Base-by-base conservation (phyloP, 1,140 invertebrate species). In the Drosophila obscura region DNA sequence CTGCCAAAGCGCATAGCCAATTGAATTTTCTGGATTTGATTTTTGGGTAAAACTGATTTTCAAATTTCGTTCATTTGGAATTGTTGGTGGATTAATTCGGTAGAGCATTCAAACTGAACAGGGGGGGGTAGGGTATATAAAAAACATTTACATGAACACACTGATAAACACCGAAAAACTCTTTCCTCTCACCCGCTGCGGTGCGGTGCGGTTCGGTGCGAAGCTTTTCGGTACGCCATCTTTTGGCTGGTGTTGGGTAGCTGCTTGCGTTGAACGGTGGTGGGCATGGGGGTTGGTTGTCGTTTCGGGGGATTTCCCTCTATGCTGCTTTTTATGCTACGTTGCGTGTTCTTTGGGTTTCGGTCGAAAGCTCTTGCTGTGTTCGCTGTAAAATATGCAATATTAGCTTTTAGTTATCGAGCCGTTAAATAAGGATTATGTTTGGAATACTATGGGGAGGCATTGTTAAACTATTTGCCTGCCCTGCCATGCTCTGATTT, bases 1-100 rank as follows among this genome's bases (percentile, higher is more conserved):
- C 97, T 98, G 97, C 97, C 97, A 98, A 94, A 93, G 94, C 93
- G 95, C 93, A 93, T 93, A 92, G 93, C 93, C 90, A 85, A 91
- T 82, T 57, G 62, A 77, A 73, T 39, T 53, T 44, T n/a, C 24
- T 68, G 50, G 52, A 60, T 68, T 69, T 39, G 35, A 13, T 9
- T 35, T 39, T 39, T 19, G 63, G 35, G 35, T 19, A 35, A 9
- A 50, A 68, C 64, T 41, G 46, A 68, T 62, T 73, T 61, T 31
- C 3, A 4, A 39, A 3, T 45, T 65, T 46, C 44, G n/a, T 35
- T 53, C 26, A 11, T 43, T 53, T 43, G n/a, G 7, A 45, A 55
- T 66, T 15, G 22, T 16, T n/a, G 35, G 41, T 53, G 39, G 5
- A 48, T 44, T 9, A 9, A 45, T 6, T 35, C 9, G 31, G 8